Conservation (phyloP, 2,888 invertebrate species). For the Escarpia spicata region DNA sequence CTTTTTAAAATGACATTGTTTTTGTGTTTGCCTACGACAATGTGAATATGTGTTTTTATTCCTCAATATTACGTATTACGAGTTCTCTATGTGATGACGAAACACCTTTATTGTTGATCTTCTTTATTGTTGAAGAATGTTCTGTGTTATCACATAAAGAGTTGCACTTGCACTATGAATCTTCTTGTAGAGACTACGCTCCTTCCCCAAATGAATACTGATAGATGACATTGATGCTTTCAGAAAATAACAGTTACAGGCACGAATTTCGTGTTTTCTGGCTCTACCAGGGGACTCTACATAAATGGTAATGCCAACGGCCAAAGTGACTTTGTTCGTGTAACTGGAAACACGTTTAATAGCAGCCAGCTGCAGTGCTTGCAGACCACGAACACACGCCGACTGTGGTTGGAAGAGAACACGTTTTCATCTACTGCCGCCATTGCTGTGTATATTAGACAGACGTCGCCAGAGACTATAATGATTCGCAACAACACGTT, state of each 20-base stretch:
- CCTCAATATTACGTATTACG: no score
- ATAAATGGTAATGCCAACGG: not conserved
- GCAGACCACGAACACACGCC: not conserved
- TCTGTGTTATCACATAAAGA: not conserved
- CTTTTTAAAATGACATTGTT: no score
- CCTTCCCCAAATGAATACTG: not conserved
- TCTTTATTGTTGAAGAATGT: no score
- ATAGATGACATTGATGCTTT: not conserved
- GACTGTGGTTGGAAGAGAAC: not conserved
- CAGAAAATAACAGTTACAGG: not conserved
- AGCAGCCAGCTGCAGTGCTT: not conserved
- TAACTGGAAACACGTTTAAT: not conserved
- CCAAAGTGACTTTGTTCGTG: not conserved
- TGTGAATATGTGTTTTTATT: no score
- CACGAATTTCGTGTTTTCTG: not conserved
- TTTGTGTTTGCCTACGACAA: no score
- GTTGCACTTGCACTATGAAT: not conserved
- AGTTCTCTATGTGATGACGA: no score
- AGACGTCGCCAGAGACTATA: not conserved
- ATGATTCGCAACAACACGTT: slow-evolving; percentile 1
- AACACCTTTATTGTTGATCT: no score
- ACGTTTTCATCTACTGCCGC: not conserved
- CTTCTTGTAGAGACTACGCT: not conserved
- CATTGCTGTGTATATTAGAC: not conserved
- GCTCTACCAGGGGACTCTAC: not conserved